Percentiles rank a stretch among this genome's conserved stretches.
Evolutionary conservation across 2,113 vertebrate species (phyloP).

Genomic region (Gallinago undulata): DNA sequence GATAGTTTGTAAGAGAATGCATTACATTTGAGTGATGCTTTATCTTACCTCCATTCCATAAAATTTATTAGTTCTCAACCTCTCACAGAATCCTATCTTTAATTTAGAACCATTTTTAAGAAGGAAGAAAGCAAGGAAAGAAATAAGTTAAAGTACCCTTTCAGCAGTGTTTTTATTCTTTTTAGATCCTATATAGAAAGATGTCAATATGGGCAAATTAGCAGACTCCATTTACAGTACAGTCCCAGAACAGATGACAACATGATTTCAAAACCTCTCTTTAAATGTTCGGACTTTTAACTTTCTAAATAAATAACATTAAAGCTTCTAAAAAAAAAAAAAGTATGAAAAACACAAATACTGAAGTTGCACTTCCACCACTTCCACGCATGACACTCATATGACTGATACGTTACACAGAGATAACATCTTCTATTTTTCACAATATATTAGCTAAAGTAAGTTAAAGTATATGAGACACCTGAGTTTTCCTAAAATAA

Average conservation of each 20-base stretch:
- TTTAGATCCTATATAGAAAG: background rate
- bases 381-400: background rate
- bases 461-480: background rate
- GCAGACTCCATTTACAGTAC: background rate
- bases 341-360: background rate
- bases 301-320: background rate
- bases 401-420: background rate
- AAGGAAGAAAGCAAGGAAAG: background rate
- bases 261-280: background rate
- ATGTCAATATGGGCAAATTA: background rate
- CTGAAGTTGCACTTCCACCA: background rate
- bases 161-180: background rate
- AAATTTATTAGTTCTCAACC: background rate
- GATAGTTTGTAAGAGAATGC: background rate
- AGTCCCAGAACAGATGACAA: background rate
- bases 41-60: background rate
- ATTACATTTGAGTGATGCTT: background rate
- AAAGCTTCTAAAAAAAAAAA: background rate
- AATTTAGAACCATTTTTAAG: background rate
- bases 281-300: background rate
- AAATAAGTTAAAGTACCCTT: background rate
- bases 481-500: background rate
- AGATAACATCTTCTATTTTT: background rate
- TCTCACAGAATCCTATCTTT: background rate
- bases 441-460: background rate